Percentiles rank a stretch among this genome's conserved stretches.
These are phyloP conservation scores for Natrix natrix DNA, from an alignment of 2,797 vertebrate genomes.

Conservation along the genomic window DNA sequence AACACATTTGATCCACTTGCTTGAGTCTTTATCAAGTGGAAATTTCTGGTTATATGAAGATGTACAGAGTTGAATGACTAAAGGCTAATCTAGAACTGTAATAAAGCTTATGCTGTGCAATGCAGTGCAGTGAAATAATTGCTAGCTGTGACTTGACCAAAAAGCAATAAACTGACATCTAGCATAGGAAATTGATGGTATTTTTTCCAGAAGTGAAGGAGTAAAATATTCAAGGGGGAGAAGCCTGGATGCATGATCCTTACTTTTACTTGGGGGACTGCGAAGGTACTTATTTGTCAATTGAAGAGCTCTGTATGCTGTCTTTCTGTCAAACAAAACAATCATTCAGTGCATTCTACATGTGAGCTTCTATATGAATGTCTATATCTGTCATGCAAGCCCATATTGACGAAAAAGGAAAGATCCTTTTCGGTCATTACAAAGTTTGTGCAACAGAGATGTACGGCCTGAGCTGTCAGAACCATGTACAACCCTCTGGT, in stretches of 20 bases:
- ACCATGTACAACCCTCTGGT: not conserved
- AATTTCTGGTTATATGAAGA: not conserved
- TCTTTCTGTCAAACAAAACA: not conserved
- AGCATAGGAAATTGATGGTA: not conserved
- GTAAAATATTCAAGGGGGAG: not conserved
- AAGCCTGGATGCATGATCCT: not conserved
- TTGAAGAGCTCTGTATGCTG: not conserved
- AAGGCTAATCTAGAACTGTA: not conserved
- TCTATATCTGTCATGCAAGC: not conserved
- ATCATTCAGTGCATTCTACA: not conserved
- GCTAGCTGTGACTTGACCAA: not conserved
- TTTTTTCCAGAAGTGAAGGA: not conserved
- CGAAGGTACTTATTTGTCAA: not conserved
- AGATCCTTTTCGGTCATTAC: not conserved
- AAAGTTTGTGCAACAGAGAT: not conserved
- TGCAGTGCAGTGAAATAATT: not conserved
- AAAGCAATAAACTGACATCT: not conserved
- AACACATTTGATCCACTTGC: not conserved
- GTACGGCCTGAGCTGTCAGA: not conserved
- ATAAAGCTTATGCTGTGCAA: not conserved
- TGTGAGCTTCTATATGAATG: not conserved
- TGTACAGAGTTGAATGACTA: not conserved
- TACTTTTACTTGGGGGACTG: not conserved
- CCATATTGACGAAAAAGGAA: not conserved
- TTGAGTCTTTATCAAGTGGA: not conserved